Conservation (phyloP, 2,113 vertebrate genomes). For the Phrynosoma platyrhinos region DNA sequence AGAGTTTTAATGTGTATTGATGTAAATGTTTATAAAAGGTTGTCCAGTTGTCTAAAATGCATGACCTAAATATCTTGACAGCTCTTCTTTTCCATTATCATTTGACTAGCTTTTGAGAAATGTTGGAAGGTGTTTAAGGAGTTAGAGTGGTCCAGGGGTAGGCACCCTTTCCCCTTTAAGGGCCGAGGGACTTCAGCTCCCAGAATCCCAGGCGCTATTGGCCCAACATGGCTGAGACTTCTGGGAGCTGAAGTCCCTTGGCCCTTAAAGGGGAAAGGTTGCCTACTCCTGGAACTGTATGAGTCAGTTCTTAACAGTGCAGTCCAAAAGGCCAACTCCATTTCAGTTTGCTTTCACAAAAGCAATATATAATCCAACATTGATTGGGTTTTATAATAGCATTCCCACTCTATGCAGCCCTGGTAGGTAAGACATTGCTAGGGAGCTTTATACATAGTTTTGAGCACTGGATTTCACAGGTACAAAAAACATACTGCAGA, state of each 20-base stretch:
- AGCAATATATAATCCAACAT: not conserved
- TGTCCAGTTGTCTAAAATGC: slow-evolving; percentile 30
- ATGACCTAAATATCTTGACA: slow-evolving; percentile 5
- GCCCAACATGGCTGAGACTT: too few species aligned
- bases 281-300: not conserved
- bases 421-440: not conserved
- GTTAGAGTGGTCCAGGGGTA: not conserved
- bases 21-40: slow-evolving; percentile 10
- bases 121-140: not conserved
- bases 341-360: not conserved
- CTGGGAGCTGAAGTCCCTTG: too few species aligned
- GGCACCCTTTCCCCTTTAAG: too few species aligned
- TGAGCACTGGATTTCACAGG: not conserved
- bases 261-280: too few species aligned
- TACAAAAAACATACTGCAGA: too few species aligned
- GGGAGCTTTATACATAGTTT: not conserved
- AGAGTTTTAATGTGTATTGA: slow-evolving; percentile 50
- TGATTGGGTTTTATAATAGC: not conserved
- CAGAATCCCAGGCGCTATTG: too few species aligned
- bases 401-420: not conserved
- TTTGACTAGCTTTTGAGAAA: accelerated
- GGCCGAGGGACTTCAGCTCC: too few species aligned
- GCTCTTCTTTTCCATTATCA: slow-evolving; percentile 17
- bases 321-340: slow-evolving; percentile 12
- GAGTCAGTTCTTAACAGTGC: not conserved